Base-by-base conservation (phyloP, 2,797 vertebrate genomes). In the Luscinia luscinia region DNA sequence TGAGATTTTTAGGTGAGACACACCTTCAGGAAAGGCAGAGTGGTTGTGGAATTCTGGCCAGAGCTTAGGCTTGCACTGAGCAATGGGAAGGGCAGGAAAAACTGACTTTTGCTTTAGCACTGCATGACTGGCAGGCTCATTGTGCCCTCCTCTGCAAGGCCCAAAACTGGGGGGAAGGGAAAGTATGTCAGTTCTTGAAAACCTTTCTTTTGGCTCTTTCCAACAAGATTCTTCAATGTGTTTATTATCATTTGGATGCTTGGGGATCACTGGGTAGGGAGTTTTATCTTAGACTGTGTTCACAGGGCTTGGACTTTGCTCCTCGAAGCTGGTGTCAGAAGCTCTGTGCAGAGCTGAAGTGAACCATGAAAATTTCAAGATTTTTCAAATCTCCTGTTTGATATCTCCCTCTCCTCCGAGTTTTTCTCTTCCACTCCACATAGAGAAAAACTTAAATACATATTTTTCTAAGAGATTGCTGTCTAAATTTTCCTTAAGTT, bases 401-500 rank as follows among this genome's bases (percentile, higher is more conserved):
- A 34, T 92, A 78, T 46, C 40, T 93, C 30, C 40, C 57, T 82
- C 54, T 77, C 8, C 20, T 86, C 59, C 57, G 24, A 92, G 54
- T 6, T 85, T 58, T 64, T 93, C 84, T 46, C 17, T 61, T 89
- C 28, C 20, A 26, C 67, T 96, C 52, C 17, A 27, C 54, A 79
- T n/a, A 94, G 74, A 93, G 72, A 54, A 95, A 94, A 95, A 93
- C 41, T 92, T 93, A 93, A 95, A 96, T 96, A 81, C 79, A 63
- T 94, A 91, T 96, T 95, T 96, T 94, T 96, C 41, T 89, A 96
- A 89, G 84, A 89, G 67, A 94, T 74, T n/a, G 34, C 84, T 82
- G 66, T 95, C 87, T 96, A 89, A 96, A 49, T 89, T 95, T 95
- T 93, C 49, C 74, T 80, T 97, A 97, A 97, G 87, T 96, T 94